Percentiles rank a stretch among this genome's conserved stretches.
Evolutionary conservation across 1,140 invertebrate species (phyloP).

Genomic region (Procambarus virginalis): DNA sequence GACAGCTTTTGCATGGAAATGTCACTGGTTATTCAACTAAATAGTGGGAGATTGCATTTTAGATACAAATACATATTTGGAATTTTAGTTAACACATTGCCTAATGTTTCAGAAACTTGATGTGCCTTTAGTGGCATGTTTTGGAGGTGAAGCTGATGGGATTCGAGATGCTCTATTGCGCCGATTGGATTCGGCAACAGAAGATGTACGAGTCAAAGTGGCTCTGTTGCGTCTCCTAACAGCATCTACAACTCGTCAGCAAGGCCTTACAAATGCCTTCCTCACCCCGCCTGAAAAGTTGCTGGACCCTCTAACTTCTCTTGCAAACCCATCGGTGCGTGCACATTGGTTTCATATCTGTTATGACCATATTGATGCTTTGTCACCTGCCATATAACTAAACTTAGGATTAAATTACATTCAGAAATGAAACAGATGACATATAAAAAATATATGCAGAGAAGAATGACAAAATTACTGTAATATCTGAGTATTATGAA

Average conservation of each 20-base stretch:
- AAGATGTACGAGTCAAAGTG: conserved; percentile 76
- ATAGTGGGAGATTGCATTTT: too few species aligned
- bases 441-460: too few species aligned
- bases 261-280: conserved; percentile 60
- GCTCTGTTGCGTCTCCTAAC: conserved; percentile 50
- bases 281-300: conserved; percentile 58
- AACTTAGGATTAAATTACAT: too few species aligned
- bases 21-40: too few species aligned
- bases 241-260: conserved; percentile 49
- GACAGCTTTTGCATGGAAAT: too few species aligned
- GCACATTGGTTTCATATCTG: not conserved
- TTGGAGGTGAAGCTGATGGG: conserved; percentile 67
- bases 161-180: conserved; percentile 63
- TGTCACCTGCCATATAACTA: too few species aligned
- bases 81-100: not conserved
- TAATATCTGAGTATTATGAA: too few species aligned
- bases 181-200: conserved; percentile 60
- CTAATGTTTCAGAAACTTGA: conserved; percentile 59
- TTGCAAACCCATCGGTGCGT: conserved; percentile 27
- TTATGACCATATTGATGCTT: not conserved
- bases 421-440: too few species aligned
- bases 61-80: too few species aligned
- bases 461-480: too few species aligned
- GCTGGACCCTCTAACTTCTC: conserved; percentile 42
- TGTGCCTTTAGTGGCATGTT: conserved; percentile 68